These are phyloP conservation scores for Temnothorax longispinosus DNA, from an alignment of 1,140 invertebrate species.

Conservation along the genomic window DNA sequence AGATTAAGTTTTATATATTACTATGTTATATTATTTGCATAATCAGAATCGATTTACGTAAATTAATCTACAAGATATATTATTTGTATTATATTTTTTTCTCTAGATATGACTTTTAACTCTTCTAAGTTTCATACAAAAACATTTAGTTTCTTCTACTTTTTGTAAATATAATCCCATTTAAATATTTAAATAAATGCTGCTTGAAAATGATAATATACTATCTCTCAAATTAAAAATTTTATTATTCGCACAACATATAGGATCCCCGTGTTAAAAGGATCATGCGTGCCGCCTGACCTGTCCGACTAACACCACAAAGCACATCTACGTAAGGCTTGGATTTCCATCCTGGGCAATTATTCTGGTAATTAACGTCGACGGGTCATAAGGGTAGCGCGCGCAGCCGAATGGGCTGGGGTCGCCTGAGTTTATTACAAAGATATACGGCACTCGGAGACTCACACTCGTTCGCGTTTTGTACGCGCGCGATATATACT, in stretches of 20 bases:
- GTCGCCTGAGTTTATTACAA: slow-evolving; percentile 81
- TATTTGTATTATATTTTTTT: not conserved
- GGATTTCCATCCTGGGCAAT: slow-evolving; percentile 79
- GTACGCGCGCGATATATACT: slow-evolving; percentile 67
- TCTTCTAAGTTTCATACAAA: not conserved
- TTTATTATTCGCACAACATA: not conserved
- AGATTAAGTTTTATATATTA: not conserved
- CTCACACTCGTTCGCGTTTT: slow-evolving; percentile 68
- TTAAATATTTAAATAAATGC: not conserved
- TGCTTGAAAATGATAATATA: not conserved
- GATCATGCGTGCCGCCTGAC: slow-evolving; percentile 38
- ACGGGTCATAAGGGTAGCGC: slow-evolving; percentile 72
- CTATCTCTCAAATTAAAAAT: not conserved
- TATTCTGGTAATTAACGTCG: slow-evolving; percentile 82
- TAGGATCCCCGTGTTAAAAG: not conserved
- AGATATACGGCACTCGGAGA: slow-evolving; percentile 76
- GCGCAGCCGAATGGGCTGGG: slow-evolving; percentile 67
- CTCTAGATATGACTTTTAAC: not conserved
- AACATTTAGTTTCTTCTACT: not conserved
- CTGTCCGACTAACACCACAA: slow-evolving; percentile 18
- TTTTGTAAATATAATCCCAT: not conserved
- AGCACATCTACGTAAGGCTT: slow-evolving; percentile 68
- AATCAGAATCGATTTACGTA: not conserved
- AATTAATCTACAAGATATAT: not conserved
- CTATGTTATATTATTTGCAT: not conserved